These are phyloP conservation scores for Tokudaia tokunoshimensis DNA, from an alignment of 2,797 vertebrate genomes.

Conservation along the genomic window DNA sequence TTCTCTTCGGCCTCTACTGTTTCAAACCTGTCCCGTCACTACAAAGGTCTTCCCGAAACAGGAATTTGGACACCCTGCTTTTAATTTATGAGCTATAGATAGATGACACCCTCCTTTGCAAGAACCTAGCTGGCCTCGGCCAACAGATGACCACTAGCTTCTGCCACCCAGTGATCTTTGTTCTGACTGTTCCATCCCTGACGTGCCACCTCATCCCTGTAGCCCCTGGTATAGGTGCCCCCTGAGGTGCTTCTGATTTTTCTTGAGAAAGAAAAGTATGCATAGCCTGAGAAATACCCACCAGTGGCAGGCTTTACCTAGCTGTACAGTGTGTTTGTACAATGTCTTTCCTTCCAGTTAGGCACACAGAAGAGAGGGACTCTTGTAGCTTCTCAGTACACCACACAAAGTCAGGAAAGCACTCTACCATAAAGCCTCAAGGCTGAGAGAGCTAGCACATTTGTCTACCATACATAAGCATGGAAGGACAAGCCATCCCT, in stretches of 20 bases:
- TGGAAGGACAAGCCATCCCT: not conserved
- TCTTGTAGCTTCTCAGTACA: not conserved
- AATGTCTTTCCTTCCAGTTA: not conserved
- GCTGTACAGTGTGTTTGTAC: no score
- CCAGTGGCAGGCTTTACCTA: not conserved
- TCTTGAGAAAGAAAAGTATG: not conserved
- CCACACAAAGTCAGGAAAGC: not conserved
- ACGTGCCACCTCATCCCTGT: not conserved
- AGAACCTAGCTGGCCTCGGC: not conserved
- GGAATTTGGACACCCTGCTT: not conserved
- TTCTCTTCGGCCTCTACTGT: not conserved
- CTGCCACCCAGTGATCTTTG: not conserved
- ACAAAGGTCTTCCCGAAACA: not conserved
- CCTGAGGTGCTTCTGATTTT: not conserved
- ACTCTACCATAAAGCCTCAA: not conserved
- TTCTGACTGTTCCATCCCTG: not conserved
- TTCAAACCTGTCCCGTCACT: not conserved
- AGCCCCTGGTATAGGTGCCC: accelerated
- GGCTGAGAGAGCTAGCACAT: not conserved
- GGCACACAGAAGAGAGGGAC: not conserved
- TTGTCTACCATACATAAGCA: not conserved
- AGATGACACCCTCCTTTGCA: not conserved
- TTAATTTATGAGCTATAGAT: not conserved
- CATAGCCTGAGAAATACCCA: not conserved
- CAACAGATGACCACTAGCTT: not conserved